Percentiles rank a stretch among this genome's conserved stretches.
These are phyloP conservation scores for Perithous albicinctus DNA, from an alignment of 2,888 invertebrate genomes.

Conservation along the genomic window DNA sequence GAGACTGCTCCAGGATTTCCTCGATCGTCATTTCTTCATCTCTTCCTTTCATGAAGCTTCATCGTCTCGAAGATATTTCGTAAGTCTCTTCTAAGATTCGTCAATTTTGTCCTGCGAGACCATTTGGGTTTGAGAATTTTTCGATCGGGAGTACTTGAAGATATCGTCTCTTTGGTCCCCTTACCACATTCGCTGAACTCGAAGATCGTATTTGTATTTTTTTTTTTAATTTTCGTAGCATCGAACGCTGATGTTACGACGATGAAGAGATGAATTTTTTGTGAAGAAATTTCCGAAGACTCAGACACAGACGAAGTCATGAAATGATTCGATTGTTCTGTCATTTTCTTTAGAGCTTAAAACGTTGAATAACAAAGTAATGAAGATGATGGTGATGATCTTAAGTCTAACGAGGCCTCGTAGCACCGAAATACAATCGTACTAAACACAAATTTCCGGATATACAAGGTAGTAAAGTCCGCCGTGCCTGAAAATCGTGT, in stretches of 20 bases:
- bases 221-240: neutral
- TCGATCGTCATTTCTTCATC: neutral
- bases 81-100: neutral
- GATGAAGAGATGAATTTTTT: neutral
- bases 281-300: neutral
- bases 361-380: conserved; percentile 12
- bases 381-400: conserved; percentile 40
- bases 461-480: conserved; percentile 73
- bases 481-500: conserved; percentile 41
- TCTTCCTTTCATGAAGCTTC: neutral
- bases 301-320: neutral
- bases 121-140: too few species aligned
- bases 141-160: neutral
- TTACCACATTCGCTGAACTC: neutral
- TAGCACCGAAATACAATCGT: conserved; percentile 9
- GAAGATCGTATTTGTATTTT: neutral
- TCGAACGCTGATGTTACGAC: neutral
- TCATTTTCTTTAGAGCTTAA: neutral
- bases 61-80: conserved; percentile 7
- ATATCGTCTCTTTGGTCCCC: conserved; percentile 3
- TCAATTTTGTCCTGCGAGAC: too few species aligned
- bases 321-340: neutral
- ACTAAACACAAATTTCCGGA: conserved; percentile 80
- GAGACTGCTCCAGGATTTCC: conserved; percentile 10
- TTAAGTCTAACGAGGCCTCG: conserved; percentile 41